A percentile compares a stretch with the other conserved stretches of the same genome.
Conservation (phyloP, 2,888 invertebrate species). For the Polyommatus iphigenia region DNA sequence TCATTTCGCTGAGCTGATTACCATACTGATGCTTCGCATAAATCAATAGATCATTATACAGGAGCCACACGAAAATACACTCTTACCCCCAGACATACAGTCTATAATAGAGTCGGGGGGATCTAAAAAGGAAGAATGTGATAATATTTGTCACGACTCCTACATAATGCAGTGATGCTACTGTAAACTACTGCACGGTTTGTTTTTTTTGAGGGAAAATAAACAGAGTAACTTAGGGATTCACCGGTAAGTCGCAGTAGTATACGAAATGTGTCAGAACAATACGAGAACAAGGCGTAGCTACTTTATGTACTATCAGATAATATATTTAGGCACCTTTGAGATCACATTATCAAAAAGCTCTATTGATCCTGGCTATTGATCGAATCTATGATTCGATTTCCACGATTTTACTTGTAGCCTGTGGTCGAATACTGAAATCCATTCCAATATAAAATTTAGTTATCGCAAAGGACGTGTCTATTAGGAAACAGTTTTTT, state of each 20-base stretch:
- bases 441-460: too few species aligned
- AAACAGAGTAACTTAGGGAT: conserved; percentile 34
- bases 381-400: too few species aligned
- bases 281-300: not conserved
- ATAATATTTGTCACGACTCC: conserved; percentile 32
- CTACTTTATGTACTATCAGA: not conserved
- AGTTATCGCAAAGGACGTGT: too few species aligned
- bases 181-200: conserved; percentile 44
- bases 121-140: conserved; percentile 20
- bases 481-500: too few species aligned
- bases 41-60: conserved; percentile 29
- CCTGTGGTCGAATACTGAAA: too few species aligned
- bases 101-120: not conserved
- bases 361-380: too few species aligned
- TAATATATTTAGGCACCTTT: too few species aligned
- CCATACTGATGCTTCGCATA: conserved; percentile 31
- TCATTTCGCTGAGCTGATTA: conserved; percentile 26
- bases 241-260: conserved; percentile 32
- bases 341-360: too few species aligned
- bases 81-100: not conserved
- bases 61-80: not conserved
- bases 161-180: conserved; percentile 46
- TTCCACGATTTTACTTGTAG: too few species aligned
- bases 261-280: conserved; percentile 17
- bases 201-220: conserved; percentile 34